Evolutionary conservation across 2,113 vertebrate genomes (phyloP), one percentile per base, ranked within the genome.

Genomic region (Eptatretus burgeri): DNA sequence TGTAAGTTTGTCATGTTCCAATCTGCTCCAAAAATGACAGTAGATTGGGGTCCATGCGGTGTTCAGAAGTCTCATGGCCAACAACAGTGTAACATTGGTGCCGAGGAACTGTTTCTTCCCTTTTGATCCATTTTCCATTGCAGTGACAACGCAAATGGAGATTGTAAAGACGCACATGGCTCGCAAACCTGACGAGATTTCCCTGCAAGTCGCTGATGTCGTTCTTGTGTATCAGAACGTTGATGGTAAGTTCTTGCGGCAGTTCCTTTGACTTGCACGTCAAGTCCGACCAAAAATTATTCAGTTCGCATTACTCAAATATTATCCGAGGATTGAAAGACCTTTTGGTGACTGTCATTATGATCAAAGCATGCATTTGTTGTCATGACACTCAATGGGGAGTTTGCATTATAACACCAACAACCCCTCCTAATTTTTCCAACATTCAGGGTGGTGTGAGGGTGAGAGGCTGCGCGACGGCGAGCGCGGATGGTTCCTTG

Each of bases 121-220:
- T 0, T 63, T 66, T 51, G 64, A 50, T 51, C 65, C 9, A 62
- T 62, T 50, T 50, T 14, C 0, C 69, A 94, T 87, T 77, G 0
- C 69, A 80, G 68, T 41, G 27, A 41, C 27, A 41, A 80, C 75
- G 52, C 91, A 98, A 75, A 80, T 93, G 63, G 89, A 94, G 71
- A 77, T 83, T 75, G 76, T 74, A 64, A 74, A 85, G 13, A 88
- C 84, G 0, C 94, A 89, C 69, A 93, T 85, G 0, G 80, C 86
- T 63, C 86, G 80, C 70, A 89, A 98, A 74, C 78, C 85, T 0
- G 91, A 98, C 2, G 91, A 98, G 62, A 71, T 98, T 11, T 85
- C 86, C 2, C 79, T 98, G 18, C 91, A 98, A 68, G 80, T 86
- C 50, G 81, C 89, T 0, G 91, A 98, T 2, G 91, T 95, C n/a